Base-by-base conservation (phyloP, 2,888 invertebrate genomes). In the Dolichomitus sp. region DNA sequence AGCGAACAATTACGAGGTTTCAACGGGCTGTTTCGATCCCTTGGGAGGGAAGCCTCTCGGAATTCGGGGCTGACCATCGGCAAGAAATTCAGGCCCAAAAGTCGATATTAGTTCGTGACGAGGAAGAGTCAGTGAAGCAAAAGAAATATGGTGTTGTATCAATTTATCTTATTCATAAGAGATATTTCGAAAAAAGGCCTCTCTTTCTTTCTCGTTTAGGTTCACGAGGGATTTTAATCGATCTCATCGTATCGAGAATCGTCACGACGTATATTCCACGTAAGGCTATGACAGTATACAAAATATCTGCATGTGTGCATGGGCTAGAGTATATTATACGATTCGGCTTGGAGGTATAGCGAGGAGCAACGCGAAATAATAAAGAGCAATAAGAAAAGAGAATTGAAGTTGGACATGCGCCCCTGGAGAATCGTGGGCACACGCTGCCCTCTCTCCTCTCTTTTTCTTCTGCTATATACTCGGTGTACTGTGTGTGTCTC, bases 401-500 rank as follows among this genome's bases (percentile, higher is more conserved):
- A 81, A 78, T 79, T 68, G 52, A 72, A 79, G 79, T 66, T 68
- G 82, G 72, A 83, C 82, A 79, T 79, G 75, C 76, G 81, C 81
- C 81, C 72, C 72, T 66, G 66, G 76, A 72, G 75, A 75, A 80
- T 72, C 81, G 79, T 75, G 72, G 66, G 70, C 75, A 59, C 79
- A 72, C 57, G 37, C 52, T 82, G 66, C 33, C 57, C 61, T 78
- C 73, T 76, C 42, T 63, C 68, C 19, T 69, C 23, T 66, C 37
- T 37, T 37, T 9, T 37, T 42, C 14, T 54, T 69, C 5, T n/a
- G 4, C 52, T 23, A 3, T 57, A 54, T 48, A 23, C 23, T 27
- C 68, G n/a, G 12, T 70, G 33, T 30, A 33, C n/a, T 52, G 66
- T 19, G 42, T 61, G 45, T 69, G 33, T 52, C 19, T 66, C 68